Evolutionary conservation across 2,888 invertebrate species (phyloP).

Genomic region (Hoplodrina blanda): DNA sequence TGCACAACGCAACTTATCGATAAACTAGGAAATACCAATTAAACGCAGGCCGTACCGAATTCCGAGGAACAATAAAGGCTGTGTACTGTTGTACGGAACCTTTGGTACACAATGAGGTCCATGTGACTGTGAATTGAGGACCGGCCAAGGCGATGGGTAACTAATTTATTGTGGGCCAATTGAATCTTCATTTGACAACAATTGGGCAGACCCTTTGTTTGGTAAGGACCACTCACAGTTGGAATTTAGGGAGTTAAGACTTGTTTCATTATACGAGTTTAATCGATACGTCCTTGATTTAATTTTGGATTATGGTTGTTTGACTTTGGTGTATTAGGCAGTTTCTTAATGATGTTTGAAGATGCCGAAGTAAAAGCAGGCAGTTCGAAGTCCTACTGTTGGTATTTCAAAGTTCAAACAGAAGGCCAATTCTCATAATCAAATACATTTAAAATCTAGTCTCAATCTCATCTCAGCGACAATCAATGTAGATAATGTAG

Average conservation of each 20-base stretch:
- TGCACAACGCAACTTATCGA: conserved; percentile 61
- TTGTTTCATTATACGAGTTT: conserved; percentile 69
- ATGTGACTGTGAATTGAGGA: conserved; percentile 83
- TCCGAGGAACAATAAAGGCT: conserved; percentile 78
- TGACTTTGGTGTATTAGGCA: conserved; percentile 33
- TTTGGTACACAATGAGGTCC: conserved; percentile 69
- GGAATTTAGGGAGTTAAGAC: conserved; percentile 72
- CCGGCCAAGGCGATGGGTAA: conserved; percentile 69
- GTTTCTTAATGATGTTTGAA: conserved; percentile 15
- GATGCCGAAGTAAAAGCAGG: conserved; percentile 6
- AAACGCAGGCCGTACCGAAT: conserved; percentile 71
- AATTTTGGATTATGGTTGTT: conserved; percentile 48
- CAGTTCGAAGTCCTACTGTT: background rate
- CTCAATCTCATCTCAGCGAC: too few species aligned
- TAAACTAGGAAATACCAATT: conserved; percentile 72
- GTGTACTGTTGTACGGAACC: conserved; percentile 71
- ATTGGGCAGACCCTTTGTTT: conserved; percentile 83
- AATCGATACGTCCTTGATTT: conserved; percentile 57
- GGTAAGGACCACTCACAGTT: conserved; percentile 61
- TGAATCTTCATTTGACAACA: conserved; percentile 90
- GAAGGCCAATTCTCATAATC: too few species aligned
- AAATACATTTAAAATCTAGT: too few species aligned
- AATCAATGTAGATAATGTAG: too few species aligned
- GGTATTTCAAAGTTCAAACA: background rate
- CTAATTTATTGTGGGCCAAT: conserved; percentile 84